phyloP scores from a whole-genome alignment of 2,888 invertebrate genomes.

The Choristoneura rosaceana region DNA sequence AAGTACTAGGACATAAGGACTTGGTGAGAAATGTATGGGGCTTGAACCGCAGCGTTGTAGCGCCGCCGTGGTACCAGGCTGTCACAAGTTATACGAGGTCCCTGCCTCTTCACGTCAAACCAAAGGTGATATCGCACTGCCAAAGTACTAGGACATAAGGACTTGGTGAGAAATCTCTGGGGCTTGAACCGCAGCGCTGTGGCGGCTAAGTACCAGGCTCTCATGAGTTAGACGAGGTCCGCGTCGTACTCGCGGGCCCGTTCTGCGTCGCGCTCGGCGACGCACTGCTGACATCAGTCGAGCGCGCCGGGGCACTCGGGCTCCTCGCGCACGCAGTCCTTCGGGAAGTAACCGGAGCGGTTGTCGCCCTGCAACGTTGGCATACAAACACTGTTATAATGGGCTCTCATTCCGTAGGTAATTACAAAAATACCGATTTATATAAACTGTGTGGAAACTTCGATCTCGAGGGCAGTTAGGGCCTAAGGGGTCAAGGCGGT shows the following conservation, averaged over 20 bases:
- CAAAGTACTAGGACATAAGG: not conserved
- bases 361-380: slow-evolving; percentile 71
- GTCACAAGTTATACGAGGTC: not conserved
- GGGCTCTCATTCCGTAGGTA: no score
- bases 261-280: slow-evolving; percentile 72
- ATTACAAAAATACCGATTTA: no score
- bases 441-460: no score
- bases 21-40: no score
- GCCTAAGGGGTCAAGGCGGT: no score
- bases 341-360: slow-evolving; percentile 91
- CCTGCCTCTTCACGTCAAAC: no score
- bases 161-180: no score
- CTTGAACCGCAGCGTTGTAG: no score
- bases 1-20: not conserved
- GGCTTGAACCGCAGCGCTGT: no score
- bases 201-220: slow-evolving; percentile 11
- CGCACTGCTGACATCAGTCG: slow-evolving; percentile 82
- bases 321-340: slow-evolving; percentile 90
- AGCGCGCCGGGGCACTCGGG: slow-evolving; percentile 81
- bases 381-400: no score
- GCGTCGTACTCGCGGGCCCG: slow-evolving; percentile 43
- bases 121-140: no score
- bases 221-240: slow-evolving; percentile 43
- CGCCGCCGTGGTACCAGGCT: not conserved
- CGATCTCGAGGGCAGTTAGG: no score